Base-by-base conservation (phyloP, 2,797 vertebrate genomes). In the Sebastes oblongus region DNA sequence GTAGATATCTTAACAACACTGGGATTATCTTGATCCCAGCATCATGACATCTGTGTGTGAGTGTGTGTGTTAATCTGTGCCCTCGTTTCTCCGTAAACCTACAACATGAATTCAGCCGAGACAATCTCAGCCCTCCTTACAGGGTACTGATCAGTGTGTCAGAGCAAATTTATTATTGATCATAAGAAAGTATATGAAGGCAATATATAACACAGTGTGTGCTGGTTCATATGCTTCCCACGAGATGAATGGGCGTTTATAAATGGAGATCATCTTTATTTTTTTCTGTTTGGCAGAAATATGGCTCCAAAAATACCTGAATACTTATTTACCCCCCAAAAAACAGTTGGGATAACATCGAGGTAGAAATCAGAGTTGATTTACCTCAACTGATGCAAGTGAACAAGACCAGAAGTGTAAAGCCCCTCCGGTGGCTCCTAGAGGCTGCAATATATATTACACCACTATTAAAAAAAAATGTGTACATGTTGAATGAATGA, bases 1-100 rank as follows among this genome's bases (percentile, higher is more conserved):
- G 32, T 58, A 75, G 65, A 87, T 86, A 82, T 64, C 34, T 79
- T 50, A 71, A 75, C 54, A 78, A 64, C 71, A 52, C 59, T 16
- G 36, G 79, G 90, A 92, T 92, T 88, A 92, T 89, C 78, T 30
- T 3, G 54, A 91, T 90, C 55, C 13, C 66, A 68, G 50, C 66
- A 78, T 86, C 75, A 46, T 36, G 14, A 71, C 74, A 83, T 82
- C 82, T 85, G 66, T 81, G 55, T 60, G 61, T 61, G 70, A 12
- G 52, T 74, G 64, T 66, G 62, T 81, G 67, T 82, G 77, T 77
- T 83, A 81, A 85, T 89, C 70, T 84, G 58, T 78, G 42, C 22
- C 64, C 82, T 89, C 73, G 75, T 88, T 88, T 86, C 67, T 87
- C 55, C 24, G 30, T 77, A 78, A 91, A 88, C 59, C 74, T 34